Conservation (phyloP, 2,113 vertebrate species). For the Glareola pratincola region DNA sequence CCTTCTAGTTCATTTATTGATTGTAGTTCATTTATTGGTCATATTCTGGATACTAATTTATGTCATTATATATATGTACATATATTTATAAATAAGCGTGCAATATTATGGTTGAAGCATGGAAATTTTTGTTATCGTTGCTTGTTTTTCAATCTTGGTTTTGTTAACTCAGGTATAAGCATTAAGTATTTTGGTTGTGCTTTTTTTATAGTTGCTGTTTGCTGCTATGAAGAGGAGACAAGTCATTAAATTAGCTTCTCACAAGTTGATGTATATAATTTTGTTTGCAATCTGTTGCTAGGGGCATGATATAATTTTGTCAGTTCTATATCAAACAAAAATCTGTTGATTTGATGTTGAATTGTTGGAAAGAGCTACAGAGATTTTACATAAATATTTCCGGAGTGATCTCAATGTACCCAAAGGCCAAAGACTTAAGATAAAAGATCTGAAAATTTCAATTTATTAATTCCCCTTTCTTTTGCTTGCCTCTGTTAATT, state of each 20-base stretch:
- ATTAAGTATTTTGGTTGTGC: background rate
- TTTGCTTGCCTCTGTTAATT: slow-evolving; percentile 4
- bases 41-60: background rate
- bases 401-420: slow-evolving; percentile 24
- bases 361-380: slow-evolving; percentile 7
- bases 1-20: background rate
- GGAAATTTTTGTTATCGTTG: background rate
- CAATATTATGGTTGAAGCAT: background rate
- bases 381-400: slow-evolving; percentile 43
- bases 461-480: background rate
- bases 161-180: background rate
- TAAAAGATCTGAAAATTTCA: slow-evolving; percentile 35
- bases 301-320: slow-evolving; percentile 6
- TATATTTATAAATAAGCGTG: background rate
- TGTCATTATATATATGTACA: background rate
- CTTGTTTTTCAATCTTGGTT: background rate
- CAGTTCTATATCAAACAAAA: slow-evolving; percentile 30
- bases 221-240: background rate
- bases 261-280: background rate
- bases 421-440: slow-evolving; percentile 37
- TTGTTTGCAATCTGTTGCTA: background rate
- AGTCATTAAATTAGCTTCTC: background rate
- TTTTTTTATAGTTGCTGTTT: background rate
- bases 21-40: background rate
- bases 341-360: slow-evolving; percentile 30